phyloP scores from a whole-genome alignment of 2,113 vertebrate genomes.

The Tonatia bakeri region DNA sequence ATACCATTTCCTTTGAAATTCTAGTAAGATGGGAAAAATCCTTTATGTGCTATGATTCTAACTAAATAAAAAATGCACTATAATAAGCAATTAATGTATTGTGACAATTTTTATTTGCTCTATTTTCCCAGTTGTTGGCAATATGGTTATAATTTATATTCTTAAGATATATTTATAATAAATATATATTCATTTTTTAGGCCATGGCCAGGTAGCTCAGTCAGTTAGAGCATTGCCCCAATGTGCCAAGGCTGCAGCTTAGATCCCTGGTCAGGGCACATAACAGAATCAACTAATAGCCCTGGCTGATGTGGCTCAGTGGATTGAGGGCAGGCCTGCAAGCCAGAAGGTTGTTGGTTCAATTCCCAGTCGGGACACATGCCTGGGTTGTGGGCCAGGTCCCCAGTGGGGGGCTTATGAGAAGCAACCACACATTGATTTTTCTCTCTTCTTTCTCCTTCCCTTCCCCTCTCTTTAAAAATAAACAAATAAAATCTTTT shows the following conservation, averaged over 20 bases:
- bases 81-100: neutral
- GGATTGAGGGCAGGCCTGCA: no score
- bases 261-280: no score
- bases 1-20: slow-evolving; percentile 8
- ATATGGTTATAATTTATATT: neutral
- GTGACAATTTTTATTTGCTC: neutral
- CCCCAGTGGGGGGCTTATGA: no score
- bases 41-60: neutral
- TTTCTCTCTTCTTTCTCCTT: no score
- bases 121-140: neutral
- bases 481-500: no score
- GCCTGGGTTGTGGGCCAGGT: no score
- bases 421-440: no score
- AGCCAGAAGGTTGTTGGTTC: no score
- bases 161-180: slow-evolving; percentile 13
- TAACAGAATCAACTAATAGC: no score
- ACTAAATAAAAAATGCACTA: slow-evolving; percentile 1
- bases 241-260: neutral
- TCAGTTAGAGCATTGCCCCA: neutral
- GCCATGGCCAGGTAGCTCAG: neutral
- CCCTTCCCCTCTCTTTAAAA: no score
- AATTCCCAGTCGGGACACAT: no score
- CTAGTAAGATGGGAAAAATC: neutral
- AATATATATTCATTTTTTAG: neutral
- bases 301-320: no score